Percentiles rank a stretch among this genome's conserved stretches.
phyloP scores from a whole-genome alignment of 1,140 invertebrate species.

The Mamestra configurata region DNA sequence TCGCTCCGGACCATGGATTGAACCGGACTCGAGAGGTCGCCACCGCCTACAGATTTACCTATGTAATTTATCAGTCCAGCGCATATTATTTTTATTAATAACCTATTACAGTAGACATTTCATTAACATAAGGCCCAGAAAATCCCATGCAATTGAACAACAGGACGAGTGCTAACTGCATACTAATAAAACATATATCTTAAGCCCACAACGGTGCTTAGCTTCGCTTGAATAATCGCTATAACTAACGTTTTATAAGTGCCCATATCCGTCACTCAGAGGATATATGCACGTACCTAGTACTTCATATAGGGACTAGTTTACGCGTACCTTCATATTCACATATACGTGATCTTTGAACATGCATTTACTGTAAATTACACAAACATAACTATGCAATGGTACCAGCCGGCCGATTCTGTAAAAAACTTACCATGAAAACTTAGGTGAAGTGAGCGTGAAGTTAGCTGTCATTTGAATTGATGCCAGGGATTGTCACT shows the following conservation, averaged over 20 bases:
- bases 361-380: background rate
- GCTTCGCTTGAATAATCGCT: slow-evolving; percentile 10
- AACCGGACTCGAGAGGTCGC: too few species aligned
- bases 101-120: background rate
- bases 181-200: background rate
- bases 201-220: slow-evolving; percentile 5
- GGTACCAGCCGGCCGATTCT: too few species aligned
- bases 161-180: background rate
- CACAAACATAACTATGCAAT: background rate
- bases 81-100: too few species aligned
- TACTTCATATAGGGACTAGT: too few species aligned
- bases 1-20: too few species aligned
- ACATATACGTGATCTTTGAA: background rate
- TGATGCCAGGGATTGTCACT: too few species aligned
- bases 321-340: too few species aligned
- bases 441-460: too few species aligned
- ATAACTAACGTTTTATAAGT: slow-evolving; percentile 6
- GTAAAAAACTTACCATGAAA: too few species aligned
- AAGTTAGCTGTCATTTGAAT: too few species aligned
- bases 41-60: too few species aligned
- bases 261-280: slow-evolving; percentile 13
- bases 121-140: background rate
- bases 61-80: too few species aligned
- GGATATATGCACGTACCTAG: background rate
- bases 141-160: background rate